Base-by-base conservation (phyloP, 2,113 vertebrate genomes). In the Megaceryle torquata region DNA sequence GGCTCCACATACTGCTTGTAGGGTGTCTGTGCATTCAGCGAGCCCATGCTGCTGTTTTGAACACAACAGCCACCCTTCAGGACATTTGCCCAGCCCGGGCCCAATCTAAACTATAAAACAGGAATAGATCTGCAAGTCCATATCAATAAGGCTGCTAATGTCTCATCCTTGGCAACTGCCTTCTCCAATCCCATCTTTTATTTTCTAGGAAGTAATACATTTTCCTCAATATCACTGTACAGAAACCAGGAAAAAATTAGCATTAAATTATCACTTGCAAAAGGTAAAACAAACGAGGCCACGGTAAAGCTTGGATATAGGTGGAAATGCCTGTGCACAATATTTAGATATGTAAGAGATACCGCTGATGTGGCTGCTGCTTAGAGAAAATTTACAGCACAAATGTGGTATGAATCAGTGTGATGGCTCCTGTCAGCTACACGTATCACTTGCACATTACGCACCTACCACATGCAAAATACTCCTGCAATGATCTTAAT, bases 401-500 rank as follows among this genome's bases (percentile, higher is more conserved):
- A 89, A 64, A 14, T 18, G 25, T 29, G 72, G 43, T 18, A 76
- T 87, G 91, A 96, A 78, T 89, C 76, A 76, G 48, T 43, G 57
- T 37, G 78, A 93, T 24, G 59, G 78, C 41, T 91, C n/a, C 59
- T 78, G 46, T 69, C 94, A 88, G 74, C 64, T 87, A 37, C 64
- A 95, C 85, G 95, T 88, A 78, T 53, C 80, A 95, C 79, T 53
- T 89, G 44, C 48, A 78, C 57, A 92, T 95, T 75, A 87, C 44
- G 3, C 74, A 75, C 85, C 59, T 61, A 87, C 79, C 93, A 94
- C 86, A 88, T 86, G 50, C 67, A 91, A 91, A 82, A 25, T 76
- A 82, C 63, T 89, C 51, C 61, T 39, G 67, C 87, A 85, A 80
- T 91, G 71, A 91, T 94, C 83, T 93, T 94, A 93, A 88, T 92